Evolutionary conservation across 2,888 invertebrate genomes (phyloP).

Genomic region (Cotesia congregata): DNA sequence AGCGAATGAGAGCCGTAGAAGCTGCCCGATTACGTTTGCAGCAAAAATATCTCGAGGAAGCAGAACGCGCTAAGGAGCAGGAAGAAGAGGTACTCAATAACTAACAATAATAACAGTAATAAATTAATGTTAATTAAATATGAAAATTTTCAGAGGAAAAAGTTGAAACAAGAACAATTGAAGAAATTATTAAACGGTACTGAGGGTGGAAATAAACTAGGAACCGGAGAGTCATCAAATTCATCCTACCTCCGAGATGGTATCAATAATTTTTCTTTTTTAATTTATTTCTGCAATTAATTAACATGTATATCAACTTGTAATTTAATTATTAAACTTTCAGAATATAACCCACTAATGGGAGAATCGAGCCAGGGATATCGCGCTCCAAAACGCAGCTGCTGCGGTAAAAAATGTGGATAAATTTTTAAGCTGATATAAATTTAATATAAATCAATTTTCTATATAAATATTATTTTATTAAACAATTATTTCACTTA

Average conservation of each 20-base stretch:
- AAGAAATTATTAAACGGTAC: conserved; percentile 61
- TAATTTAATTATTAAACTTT: conserved; percentile 11
- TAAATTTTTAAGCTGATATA: conserved; percentile 45
- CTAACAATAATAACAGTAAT: conserved; percentile 2
- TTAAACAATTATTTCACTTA: neutral
- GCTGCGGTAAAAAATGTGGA: conserved; percentile 66
- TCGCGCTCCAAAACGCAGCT: conserved; percentile 64
- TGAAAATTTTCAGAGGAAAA: conserved; percentile 56
- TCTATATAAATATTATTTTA: neutral
- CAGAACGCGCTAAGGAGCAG: conserved; percentile 62
- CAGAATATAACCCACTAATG: conserved; percentile 68
- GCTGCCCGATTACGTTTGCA: conserved; percentile 68
- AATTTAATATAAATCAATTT: neutral
- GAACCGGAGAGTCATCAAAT: conserved; percentile 46
- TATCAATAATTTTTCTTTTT: conserved; percentile 33
- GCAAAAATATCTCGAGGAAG: conserved; percentile 65
- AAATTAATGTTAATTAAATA: conserved; percentile 41
- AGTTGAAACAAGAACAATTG: conserved; percentile 60
- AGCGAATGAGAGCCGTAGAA: conserved; percentile 66
- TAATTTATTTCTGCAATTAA: conserved; percentile 22
- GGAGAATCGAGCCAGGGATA: conserved; percentile 61
- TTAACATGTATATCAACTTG: conserved; percentile 7
- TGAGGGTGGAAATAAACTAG: conserved; percentile 61
- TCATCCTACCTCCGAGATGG: conserved; percentile 48
- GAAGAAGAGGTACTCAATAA: conserved; percentile 63